Evolutionary conservation across 2,113 vertebrate genomes (phyloP).

Genomic region (Halichoerus grypus): DNA sequence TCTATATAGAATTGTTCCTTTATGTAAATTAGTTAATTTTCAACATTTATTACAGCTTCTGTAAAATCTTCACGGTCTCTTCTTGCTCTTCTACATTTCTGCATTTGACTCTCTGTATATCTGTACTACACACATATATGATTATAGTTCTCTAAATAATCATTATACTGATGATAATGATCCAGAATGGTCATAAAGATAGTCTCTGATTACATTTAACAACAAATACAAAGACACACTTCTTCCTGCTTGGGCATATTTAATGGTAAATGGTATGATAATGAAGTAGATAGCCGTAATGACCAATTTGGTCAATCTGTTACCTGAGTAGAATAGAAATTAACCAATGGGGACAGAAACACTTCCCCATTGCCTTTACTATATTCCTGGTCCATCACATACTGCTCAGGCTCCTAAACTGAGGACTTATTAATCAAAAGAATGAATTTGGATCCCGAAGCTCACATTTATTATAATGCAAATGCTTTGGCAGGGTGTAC

Average conservation of each 20-base stretch:
- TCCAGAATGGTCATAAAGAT: neutral
- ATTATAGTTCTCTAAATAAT: neutral
- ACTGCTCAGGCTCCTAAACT: neutral
- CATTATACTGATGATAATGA: neutral
- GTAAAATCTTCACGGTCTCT: neutral
- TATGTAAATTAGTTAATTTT: conserved; percentile 34
- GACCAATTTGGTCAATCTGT: neutral
- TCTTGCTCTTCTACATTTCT: neutral
- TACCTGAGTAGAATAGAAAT: neutral
- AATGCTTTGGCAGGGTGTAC: neutral
- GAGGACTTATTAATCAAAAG: neutral
- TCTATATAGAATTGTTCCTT: neutral
- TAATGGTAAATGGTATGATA: neutral
- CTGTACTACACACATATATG: neutral
- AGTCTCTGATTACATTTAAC: neutral
- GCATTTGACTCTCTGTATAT: neutral
- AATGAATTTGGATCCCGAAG: neutral
- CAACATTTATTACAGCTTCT: neutral
- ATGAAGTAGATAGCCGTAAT: neutral
- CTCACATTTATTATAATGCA: neutral
- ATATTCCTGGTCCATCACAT: neutral
- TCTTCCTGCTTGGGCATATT: neutral
- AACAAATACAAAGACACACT: neutral
- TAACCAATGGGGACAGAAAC: neutral
- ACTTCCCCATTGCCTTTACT: neutral